These are phyloP conservation scores for Oncorhynchus nerka DNA, from an alignment of 2,113 vertebrate genomes.

Conservation along the genomic window DNA sequence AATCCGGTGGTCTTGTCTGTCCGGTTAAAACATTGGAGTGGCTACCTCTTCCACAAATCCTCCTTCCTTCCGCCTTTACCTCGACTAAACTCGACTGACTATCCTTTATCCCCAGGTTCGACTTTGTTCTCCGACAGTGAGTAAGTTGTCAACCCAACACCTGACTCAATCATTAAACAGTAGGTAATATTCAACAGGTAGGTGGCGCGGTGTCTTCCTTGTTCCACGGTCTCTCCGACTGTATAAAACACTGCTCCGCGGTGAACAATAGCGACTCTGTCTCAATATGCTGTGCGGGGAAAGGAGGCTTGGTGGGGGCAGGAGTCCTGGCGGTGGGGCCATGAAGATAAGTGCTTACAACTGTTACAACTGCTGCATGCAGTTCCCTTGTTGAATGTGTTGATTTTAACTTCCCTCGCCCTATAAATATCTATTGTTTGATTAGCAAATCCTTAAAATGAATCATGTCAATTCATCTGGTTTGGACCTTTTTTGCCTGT, in stretches of 20 bases:
- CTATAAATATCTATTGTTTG: no score
- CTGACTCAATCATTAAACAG: background rate
- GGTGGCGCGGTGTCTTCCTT: slow-evolving; percentile 16
- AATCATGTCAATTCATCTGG: no score
- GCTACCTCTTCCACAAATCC: slow-evolving; percentile 57
- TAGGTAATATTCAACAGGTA: slow-evolving; percentile 54
- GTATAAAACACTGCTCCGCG: no score
- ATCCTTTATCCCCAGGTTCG: background rate
- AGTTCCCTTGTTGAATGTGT: no score
- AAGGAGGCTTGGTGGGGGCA: slow-evolving; percentile 64
- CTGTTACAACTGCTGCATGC: no score
- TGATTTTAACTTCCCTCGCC: no score
- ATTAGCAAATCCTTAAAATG: no score
- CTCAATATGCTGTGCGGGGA: slow-evolving; percentile 32
- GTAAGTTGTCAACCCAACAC: slow-evolving; percentile 7
- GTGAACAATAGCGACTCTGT: slow-evolving; percentile 71
- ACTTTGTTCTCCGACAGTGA: slow-evolving; percentile 36
- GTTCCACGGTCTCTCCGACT: slow-evolving; percentile 6
- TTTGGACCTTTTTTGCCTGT: no score
- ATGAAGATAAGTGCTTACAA: no score
- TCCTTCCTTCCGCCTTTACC: slow-evolving; percentile 41
- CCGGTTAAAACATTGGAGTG: slow-evolving; percentile 57
- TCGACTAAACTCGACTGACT: background rate
- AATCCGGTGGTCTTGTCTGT: slow-evolving; percentile 10
- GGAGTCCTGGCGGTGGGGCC: slow-evolving; percentile 41